Conservation (phyloP, 2,113 vertebrate genomes). For the Aldabrachelys gigantea region DNA sequence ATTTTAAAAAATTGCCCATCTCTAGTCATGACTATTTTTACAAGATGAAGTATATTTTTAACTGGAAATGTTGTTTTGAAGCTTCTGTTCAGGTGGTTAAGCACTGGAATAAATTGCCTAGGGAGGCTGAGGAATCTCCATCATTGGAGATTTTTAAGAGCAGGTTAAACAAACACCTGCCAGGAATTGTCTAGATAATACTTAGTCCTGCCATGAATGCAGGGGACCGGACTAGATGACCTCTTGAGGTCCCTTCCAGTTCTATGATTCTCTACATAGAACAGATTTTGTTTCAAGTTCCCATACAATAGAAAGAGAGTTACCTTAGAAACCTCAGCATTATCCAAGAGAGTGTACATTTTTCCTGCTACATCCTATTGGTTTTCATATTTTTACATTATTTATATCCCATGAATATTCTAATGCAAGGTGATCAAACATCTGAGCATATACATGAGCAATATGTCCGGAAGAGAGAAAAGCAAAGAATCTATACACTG, state of each 20-base stretch:
- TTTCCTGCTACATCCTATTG: neutral
- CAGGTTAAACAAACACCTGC: no score
- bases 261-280: neutral
- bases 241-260: no score
- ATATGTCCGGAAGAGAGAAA: neutral
- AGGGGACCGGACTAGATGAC: no score
- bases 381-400: neutral
- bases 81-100: neutral
- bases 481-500: neutral
- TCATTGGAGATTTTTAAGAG: no score
- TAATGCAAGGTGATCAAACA: constrained; percentile 10
- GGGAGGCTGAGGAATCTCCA: no score
- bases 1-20: neutral
- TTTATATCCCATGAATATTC: constrained; percentile 57
- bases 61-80: constrained; percentile 7
- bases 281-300: constrained; percentile 40
- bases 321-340: constrained; percentile 22
- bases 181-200: no score
- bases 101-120: no score
- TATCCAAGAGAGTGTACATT: neutral
- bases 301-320: neutral
- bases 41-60: constrained; percentile 26
- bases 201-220: no score
- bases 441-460: neutral
- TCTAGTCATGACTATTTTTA: neutral